Conservation (phyloP, 2,113 vertebrate species). For the Ophthalmolycus amberensis region DNA sequence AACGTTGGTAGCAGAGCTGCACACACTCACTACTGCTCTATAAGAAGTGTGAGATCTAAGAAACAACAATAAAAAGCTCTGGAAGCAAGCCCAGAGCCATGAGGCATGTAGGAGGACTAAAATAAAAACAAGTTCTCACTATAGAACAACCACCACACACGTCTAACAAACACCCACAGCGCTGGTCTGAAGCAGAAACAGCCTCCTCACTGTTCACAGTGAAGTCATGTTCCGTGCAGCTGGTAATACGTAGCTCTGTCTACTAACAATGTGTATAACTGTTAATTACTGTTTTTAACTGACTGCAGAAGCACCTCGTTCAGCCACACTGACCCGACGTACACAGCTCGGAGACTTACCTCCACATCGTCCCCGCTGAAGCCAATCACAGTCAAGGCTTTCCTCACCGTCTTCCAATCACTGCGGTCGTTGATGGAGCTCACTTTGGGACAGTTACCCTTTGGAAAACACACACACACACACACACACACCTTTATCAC, state of each 20-base stretch:
- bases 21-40: conserved; percentile 48
- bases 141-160: conserved; percentile 27
- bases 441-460: conserved; percentile 98
- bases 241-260: not conserved
- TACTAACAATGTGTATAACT: no score
- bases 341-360: conserved; percentile 79
- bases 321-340: no score
- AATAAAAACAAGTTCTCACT: conserved; percentile 41
- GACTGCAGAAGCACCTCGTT: no score
- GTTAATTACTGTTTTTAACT: no score
- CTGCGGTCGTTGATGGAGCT: conserved; percentile 98
- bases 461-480: conserved; percentile 27
- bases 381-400: conserved; percentile 91
- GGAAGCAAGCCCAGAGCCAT: conserved; percentile 43
- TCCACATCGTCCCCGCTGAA: conserved; percentile 94
- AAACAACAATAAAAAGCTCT: conserved; percentile 14
- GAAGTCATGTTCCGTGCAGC: not conserved
- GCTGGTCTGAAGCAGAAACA: not conserved
- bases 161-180: not conserved
- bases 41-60: conserved; percentile 21
- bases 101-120: conserved; percentile 37
- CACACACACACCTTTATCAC: not conserved
- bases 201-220: not conserved
- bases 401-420: conserved; percentile 94
- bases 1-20: not conserved